Percentiles rank a stretch among this genome's conserved stretches.
These are phyloP conservation scores for Colletes latitarsis DNA, from an alignment of 1,140 invertebrate species.

Conservation along the genomic window DNA sequence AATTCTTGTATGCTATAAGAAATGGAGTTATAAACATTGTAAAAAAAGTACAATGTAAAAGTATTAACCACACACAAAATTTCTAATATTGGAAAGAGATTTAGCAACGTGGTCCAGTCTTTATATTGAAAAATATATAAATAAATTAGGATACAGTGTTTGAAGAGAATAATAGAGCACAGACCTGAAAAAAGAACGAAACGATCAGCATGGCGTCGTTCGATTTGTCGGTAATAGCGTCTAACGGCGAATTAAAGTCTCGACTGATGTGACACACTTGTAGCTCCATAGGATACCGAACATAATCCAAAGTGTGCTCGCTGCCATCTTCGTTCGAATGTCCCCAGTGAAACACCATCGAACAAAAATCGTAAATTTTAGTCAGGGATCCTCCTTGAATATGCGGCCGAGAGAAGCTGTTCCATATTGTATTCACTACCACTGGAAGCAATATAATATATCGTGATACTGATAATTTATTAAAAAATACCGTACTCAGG, in stretches of 20 bases:
- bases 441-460: slow-evolving; percentile 53
- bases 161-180: background rate
- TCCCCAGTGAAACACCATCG: slow-evolving; percentile 83
- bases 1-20: no score
- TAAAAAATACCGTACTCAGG: background rate
- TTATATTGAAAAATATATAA: background rate
- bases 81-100: no score
- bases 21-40: no score
- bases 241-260: slow-evolving; percentile 35
- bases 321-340: slow-evolving; percentile 82
- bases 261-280: slow-evolving; percentile 79
- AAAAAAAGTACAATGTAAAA: no score
- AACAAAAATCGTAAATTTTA: slow-evolving; percentile 79
- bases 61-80: no score
- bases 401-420: slow-evolving; percentile 66
- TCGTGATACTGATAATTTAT: no score
- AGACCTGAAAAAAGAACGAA: slow-evolving; percentile 79
- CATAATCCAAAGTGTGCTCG: slow-evolving; percentile 82
- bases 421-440: slow-evolving; percentile 63
- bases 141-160: background rate
- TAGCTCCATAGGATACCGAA: slow-evolving; percentile 82
- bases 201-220: slow-evolving; percentile 71
- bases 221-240: slow-evolving; percentile 25
- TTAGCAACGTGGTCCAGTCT: background rate
- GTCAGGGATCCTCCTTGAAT: slow-evolving; percentile 81